Base-by-base conservation (phyloP, 2,113 vertebrate genomes). In the Cyprinodon variegatus region DNA sequence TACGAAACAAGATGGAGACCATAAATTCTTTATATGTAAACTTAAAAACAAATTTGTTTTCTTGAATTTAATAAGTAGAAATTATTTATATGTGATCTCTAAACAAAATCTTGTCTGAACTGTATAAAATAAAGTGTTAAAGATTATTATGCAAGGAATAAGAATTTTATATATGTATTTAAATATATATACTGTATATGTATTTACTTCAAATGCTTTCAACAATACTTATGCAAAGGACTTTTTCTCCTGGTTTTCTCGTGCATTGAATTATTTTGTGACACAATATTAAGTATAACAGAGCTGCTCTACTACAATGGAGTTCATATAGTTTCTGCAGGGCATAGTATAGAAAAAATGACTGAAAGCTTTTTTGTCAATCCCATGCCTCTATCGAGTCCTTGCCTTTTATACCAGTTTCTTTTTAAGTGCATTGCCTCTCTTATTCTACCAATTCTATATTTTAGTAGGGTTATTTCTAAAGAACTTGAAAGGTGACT, bases 391-490 rank as follows among this genome's bases (percentile, higher is more conserved):
- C 12, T 62, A 75, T 81, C 68, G 72, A 77, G 66, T 79, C 69
- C 63, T 70, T 79, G 74, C 76, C 82, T 76, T 64, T 76, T 7
- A 53, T 75, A 68, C 39, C 45, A 70, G 82, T n/a, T 38, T 66
- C 22, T 65, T 81, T 72, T 79, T 62, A 86, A 73, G 66, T 69
- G 45, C 63, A 22, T 41, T 75, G 50, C n/a, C 67, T 77, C 78
- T 67, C 72, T 68, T 43, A 4, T 3, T 1, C 72, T 83, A 68
- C 82, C 78, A 61, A 86, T 82, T 85, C 83, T 39, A 50, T 41
- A 76, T 82, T 85, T 82, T 77, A 70, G 43, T 76, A 39, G 12
- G 70, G 69, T 83, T 73, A 76, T 87, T 79, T 75, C 74, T 50
- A 70, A 80, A 78, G 50, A 78, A 61, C 15, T 60, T 29, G 68